A percentile compares a stretch with the other conserved stretches of the same genome.
Conservation (phyloP, 2,888 invertebrate species). For the Ypsolopha sequella region DNA sequence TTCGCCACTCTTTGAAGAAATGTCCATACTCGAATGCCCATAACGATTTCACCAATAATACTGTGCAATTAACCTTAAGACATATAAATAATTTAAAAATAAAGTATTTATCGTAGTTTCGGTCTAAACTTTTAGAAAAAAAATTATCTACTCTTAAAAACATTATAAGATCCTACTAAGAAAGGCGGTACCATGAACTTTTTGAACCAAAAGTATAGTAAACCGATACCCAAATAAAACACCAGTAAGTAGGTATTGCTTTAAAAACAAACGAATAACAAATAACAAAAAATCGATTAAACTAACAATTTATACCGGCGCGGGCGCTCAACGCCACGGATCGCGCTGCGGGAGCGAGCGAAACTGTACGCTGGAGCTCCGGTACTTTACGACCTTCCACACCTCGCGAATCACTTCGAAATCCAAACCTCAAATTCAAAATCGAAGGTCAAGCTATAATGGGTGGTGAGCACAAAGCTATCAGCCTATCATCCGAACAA, state of each 20-base stretch:
- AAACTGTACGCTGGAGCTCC: slow-evolving; percentile 22
- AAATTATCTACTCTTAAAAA: no score
- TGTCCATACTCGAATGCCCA: no score
- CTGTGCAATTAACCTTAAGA: no score
- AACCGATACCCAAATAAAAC: neutral
- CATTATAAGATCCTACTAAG: no score
- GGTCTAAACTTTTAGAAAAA: neutral
- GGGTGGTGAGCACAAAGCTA: slow-evolving; percentile 25
- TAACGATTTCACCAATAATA: no score
- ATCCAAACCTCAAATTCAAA: slow-evolving; percentile 3
- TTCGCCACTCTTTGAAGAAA: no score
- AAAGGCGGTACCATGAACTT: no score
- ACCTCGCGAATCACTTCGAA: neutral
- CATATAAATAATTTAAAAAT: no score
- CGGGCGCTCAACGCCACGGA: slow-evolving; percentile 53
- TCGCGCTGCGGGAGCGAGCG: slow-evolving; percentile 51
- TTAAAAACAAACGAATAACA: slow-evolving; percentile 35
- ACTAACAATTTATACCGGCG: slow-evolving; percentile 58
- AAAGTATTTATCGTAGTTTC: neutral
- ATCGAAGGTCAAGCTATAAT: slow-evolving; percentile 17
- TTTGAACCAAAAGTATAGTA: neutral
- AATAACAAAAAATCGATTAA: slow-evolving; percentile 59
- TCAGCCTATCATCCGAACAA: slow-evolving; percentile 23
- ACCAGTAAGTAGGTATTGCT: slow-evolving; percentile 12
- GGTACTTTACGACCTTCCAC: slow-evolving; percentile 15